Conservation (phyloP, 2,888 invertebrate species). For the Crocallis elinguaria region DNA sequence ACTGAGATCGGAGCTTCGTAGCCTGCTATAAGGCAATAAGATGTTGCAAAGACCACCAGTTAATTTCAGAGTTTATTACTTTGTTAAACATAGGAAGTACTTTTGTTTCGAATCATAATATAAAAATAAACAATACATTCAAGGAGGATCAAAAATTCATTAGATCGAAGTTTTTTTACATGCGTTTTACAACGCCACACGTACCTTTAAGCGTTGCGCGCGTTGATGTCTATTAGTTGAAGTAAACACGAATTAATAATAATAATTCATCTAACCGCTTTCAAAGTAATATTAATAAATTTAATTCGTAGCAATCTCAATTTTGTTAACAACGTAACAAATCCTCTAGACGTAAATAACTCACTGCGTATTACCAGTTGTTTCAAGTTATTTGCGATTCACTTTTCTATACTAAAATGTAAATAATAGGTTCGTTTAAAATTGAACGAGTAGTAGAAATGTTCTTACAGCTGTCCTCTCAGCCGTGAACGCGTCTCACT, state of each 20-base stretch:
- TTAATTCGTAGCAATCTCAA: too few relatives aligned
- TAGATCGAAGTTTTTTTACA: background rate
- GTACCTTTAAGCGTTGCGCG: background rate
- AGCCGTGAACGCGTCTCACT: constrained; percentile 40
- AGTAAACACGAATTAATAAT: background rate
- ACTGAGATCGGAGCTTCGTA: background rate
- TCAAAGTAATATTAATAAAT: background rate
- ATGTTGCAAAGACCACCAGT: too few relatives aligned
- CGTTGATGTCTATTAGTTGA: constrained; percentile 3
- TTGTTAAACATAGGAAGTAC: too few relatives aligned
- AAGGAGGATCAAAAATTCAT: too few relatives aligned
- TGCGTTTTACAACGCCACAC: background rate
- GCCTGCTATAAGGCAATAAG: background rate
- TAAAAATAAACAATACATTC: too few relatives aligned
- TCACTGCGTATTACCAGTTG: too few relatives aligned
- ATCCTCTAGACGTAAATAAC: too few relatives aligned
- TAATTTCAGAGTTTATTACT: too few relatives aligned
- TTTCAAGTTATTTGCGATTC: background rate
- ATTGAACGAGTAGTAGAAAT: constrained; percentile 42
- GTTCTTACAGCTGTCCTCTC: constrained; percentile 46
- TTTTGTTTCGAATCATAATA: too few relatives aligned
- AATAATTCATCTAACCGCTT: too few relatives aligned
- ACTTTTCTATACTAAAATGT: constrained; percentile 15
- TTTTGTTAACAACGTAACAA: too few relatives aligned
- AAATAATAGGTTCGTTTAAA: constrained; percentile 25